These are phyloP conservation scores for Ceratoteleas bidentatus DNA, from an alignment of 1,140 invertebrate genomes.

Conservation along the genomic window DNA sequence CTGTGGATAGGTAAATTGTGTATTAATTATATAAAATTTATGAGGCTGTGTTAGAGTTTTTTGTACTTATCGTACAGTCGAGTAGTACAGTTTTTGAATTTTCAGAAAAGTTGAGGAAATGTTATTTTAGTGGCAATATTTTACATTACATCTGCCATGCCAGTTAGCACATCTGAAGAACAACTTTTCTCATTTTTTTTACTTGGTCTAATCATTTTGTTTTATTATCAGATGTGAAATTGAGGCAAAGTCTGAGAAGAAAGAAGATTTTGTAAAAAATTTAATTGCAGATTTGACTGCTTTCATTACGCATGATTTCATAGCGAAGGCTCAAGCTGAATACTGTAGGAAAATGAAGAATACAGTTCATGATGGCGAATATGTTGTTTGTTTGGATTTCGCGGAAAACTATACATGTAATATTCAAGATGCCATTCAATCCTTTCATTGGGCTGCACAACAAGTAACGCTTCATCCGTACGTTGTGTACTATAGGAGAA, in stretches of 20 bases:
- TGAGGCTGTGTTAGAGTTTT: neutral
- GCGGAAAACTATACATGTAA: constrained; percentile 1
- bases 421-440: neutral
- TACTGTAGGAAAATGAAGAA: neutral
- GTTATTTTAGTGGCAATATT: too few species aligned
- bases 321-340: neutral
- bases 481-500: neutral
- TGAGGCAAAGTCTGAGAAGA: too few species aligned
- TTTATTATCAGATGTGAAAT: too few species aligned
- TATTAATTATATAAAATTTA: neutral
- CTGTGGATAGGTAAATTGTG: neutral
- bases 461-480: constrained; percentile 13
- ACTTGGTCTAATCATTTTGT: too few species aligned
- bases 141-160: too few species aligned
- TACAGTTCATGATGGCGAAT: neutral
- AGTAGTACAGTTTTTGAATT: too few species aligned
- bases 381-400: neutral
- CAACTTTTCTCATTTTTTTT: too few species aligned
- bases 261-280: neutral
- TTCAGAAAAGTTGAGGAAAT: too few species aligned
- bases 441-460: constrained; percentile 4
- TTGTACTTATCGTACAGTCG: neutral
- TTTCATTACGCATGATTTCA: neutral
- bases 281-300: neutral
- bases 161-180: too few species aligned